These are phyloP conservation scores for Drosophila elegans DNA, from an alignment of 1,140 invertebrate species.

Conservation along the genomic window DNA sequence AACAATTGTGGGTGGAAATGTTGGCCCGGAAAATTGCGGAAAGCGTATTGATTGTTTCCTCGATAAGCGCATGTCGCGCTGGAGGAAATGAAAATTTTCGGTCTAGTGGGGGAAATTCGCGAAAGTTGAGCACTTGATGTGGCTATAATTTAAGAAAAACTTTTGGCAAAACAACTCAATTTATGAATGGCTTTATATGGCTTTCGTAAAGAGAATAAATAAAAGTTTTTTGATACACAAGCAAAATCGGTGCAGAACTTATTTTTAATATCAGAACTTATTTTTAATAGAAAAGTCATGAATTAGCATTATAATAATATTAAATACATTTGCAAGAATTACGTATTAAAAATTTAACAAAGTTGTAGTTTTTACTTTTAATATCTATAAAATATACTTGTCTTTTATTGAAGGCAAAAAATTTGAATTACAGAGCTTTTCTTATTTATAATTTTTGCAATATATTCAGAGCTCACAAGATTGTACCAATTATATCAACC, in stretches of 20 bases:
- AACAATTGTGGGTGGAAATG: conserved; percentile 18
- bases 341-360: too few species aligned
- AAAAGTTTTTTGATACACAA: conserved; percentile 2
- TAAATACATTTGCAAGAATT: too few species aligned
- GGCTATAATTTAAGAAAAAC: conserved; percentile 17
- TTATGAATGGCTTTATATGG: conserved; percentile 11
- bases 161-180: conserved; percentile 32
- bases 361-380: too few species aligned
- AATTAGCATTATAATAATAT: too few species aligned
- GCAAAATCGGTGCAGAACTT: not conserved
- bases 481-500: conserved; percentile 7
- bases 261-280: too few species aligned
- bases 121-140: conserved; percentile 16
- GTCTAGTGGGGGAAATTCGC: conserved; percentile 3
- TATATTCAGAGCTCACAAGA: not conserved
- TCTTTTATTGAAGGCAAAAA: too few species aligned
- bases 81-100: conserved; percentile 9
- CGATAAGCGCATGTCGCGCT: conserved; percentile 21
- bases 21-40: conserved; percentile 27
- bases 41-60: conserved; percentile 46
- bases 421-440: rapidly evolving
- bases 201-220: not conserved
- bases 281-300: too few species aligned
- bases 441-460: not conserved
- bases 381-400: too few species aligned